These are phyloP conservation scores for Heteractis magnifica DNA, from an alignment of 92 coral and sea anemone genomes.

Conservation along the genomic window DNA sequence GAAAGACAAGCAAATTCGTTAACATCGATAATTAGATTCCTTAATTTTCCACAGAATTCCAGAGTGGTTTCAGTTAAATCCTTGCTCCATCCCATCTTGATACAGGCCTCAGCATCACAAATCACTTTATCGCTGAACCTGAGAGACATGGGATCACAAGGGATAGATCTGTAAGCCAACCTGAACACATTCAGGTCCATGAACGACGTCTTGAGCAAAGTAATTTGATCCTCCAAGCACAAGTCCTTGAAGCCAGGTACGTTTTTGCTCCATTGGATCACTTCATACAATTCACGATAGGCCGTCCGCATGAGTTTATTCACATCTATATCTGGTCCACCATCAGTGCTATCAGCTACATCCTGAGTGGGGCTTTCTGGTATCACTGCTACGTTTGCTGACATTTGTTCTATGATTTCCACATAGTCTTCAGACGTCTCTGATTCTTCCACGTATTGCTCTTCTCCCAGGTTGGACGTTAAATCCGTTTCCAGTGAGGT, in stretches of 20 bases:
- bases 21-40: constrained; percentile 72
- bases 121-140: constrained; percentile 64
- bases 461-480: constrained; percentile 8
- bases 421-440: constrained; percentile 52
- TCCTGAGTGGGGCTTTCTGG: constrained; percentile 43
- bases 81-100: constrained; percentile 81
- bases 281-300: constrained; percentile 74
- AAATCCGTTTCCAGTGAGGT: constrained; percentile 25
- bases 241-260: constrained; percentile 93
- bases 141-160: constrained; percentile 75
- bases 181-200: constrained; percentile 94
- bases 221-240: constrained; percentile 78
- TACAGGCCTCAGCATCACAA: constrained; percentile 53
- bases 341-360: constrained; percentile 12
- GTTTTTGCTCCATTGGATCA: constrained; percentile 86
- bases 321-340: constrained; percentile 32
- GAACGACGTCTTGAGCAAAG: constrained; percentile 79
- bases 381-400: constrained; percentile 40
- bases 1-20: constrained; percentile 91
- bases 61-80: constrained; percentile 82
- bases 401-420: constrained; percentile 61
- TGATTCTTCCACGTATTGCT: constrained; percentile 19
- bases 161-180: constrained; percentile 84
- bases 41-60: constrained; percentile 87
- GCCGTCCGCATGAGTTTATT: constrained; percentile 73